Evolutionary conservation across 2,888 invertebrate species (phyloP), one percentile per base, ranked within the genome.

Genomic region (Trissolcus brochymenae): DNA sequence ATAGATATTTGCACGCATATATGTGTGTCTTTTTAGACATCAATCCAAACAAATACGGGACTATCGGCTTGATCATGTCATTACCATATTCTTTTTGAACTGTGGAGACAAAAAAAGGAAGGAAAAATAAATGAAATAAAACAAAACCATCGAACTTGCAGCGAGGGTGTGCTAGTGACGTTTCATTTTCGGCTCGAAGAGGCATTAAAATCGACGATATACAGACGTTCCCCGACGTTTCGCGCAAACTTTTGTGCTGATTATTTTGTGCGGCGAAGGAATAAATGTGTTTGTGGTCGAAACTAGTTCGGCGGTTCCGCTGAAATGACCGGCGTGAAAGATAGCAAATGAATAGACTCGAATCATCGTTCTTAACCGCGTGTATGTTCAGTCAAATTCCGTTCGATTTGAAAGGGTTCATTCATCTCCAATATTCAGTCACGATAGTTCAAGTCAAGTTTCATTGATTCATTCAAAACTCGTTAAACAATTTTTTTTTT

Each of bases 1-100:
- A 82, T 81, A 65, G 61, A 83, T 82, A 73, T 76, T 41, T 54
- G 61, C 62, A 65, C 71, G 64, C 65, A 66, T 76, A 61, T 66
- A 76, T 53, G 72, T 71, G 62, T 76, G 76, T 62, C 73, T 73
- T 66, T 67, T 59, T 79, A 70, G 59, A 70, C 62, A 70, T 72
- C 62, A 76, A 73, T 79, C 73, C 51, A 73, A 76, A 73, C 67
- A 55, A 60, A 76, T 57, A 62, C 49, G 60, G 43, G 71, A 62
- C 54, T 68, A 66, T 70, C 51, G 67, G 73, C 51, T 72, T 76
- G 62, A 76, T 72, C 59, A 59, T 49, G 61, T 64, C 21, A 76
- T 76, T 72, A 67, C 29, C 61, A 67, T 76, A 66, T 67, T 55
- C 71, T 62, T 6, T 29, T 4, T 14, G 1, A 9, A 14, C 16